A percentile compares a stretch with the other conserved stretches of the same genome.
phyloP scores from a whole-genome alignment of 2,888 invertebrate species.

The Melitaea athalia region DNA sequence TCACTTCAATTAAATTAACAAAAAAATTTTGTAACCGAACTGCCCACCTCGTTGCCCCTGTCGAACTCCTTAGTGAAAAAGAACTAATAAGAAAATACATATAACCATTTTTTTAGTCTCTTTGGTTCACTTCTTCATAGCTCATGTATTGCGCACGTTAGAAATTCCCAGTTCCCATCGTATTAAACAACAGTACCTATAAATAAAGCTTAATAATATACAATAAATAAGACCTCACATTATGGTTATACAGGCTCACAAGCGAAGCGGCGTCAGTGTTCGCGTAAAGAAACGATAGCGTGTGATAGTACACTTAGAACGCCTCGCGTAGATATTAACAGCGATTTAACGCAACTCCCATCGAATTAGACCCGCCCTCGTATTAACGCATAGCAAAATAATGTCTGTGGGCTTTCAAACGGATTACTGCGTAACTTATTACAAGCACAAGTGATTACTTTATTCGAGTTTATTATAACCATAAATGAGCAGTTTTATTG shows the following conservation, averaged over 20 bases:
- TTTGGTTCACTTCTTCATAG: too few species aligned
- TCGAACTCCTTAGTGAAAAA: too few species aligned
- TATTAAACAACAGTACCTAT: too few species aligned
- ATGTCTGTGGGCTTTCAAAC: slow-evolving; percentile 29
- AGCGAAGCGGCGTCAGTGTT: slow-evolving; percentile 3
- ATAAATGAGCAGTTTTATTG: slow-evolving; percentile 20
- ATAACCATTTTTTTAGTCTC: too few species aligned
- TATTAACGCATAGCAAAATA: slow-evolving; percentile 1
- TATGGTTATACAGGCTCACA: slow-evolving; percentile 5
- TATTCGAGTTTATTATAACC: slow-evolving; percentile 29
- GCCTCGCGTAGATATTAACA: slow-evolving; percentile 12
- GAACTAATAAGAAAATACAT: too few species aligned
- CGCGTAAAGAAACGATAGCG: slow-evolving; percentile 21
- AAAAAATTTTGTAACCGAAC: too few species aligned
- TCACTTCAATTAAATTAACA: too few species aligned
- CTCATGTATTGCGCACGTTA: too few species aligned
- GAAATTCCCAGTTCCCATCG: too few species aligned
- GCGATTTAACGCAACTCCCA: slow-evolving; percentile 25
- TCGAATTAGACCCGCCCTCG: slow-evolving; percentile 20
- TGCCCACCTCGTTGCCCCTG: too few species aligned
- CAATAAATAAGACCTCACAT: slow-evolving; percentile 13
- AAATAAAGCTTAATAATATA: neutral
- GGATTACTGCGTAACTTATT: slow-evolving; percentile 32
- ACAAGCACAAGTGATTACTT: slow-evolving; percentile 31
- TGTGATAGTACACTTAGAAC: slow-evolving; percentile 23